Evolutionary conservation across 2,113 vertebrate genomes (phyloP).

Genomic region (Notechis scutatus): DNA sequence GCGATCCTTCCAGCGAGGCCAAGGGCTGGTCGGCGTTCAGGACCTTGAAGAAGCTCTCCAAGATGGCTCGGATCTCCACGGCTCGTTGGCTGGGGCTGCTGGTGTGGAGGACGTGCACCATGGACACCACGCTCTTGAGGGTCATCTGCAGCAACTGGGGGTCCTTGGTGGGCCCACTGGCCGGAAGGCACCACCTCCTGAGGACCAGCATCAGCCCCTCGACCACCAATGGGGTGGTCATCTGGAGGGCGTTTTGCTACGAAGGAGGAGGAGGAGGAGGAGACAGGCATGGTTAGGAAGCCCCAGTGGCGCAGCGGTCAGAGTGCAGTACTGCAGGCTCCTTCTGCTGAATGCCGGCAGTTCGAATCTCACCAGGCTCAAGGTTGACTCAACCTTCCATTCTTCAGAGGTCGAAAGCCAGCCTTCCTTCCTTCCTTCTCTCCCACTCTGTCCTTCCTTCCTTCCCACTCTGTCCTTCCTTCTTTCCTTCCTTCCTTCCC

Average conservation of each 20-base stretch:
- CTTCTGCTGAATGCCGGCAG: no score
- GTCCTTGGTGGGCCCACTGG: constrained; percentile 38
- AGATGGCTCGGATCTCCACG: constrained; percentile 78
- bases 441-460: no score
- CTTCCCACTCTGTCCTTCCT: no score
- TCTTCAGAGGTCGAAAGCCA: no score
- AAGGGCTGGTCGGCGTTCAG: constrained; percentile 83
- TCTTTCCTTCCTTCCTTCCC: no score
- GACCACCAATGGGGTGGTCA: constrained; percentile 73
- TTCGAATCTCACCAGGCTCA: no score
- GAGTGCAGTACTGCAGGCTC: no score
- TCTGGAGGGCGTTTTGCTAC: constrained; percentile 85
- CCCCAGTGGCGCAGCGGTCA: no score
- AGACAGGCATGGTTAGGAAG: not conserved
- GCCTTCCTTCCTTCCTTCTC: no score
- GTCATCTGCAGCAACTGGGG: constrained; percentile 64
- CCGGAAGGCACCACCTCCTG: constrained; percentile 64
- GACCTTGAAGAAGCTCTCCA: constrained; percentile 87
- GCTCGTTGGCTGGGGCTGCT: constrained; percentile 77
- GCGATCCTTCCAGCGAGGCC: constrained; percentile 26
- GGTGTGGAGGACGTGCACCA: constrained; percentile 84
- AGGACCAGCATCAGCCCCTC: constrained; percentile 83
- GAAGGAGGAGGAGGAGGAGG: not conserved
- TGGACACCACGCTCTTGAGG: constrained; percentile 76
- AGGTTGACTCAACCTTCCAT: no score